Base-by-base conservation (phyloP, 2,888 invertebrate genomes). In the Empis livida region DNA sequence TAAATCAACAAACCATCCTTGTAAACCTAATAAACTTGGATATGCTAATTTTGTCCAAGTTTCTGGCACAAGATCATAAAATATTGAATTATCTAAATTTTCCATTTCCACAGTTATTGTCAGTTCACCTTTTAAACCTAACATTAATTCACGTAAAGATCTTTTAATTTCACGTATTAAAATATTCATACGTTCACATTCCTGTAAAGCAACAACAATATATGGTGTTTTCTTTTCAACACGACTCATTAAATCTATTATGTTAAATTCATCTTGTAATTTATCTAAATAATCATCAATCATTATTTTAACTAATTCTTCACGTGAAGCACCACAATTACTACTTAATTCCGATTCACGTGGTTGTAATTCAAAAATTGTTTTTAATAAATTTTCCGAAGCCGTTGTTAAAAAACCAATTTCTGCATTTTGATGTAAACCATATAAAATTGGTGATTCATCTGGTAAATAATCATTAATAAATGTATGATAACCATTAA, bases 31-130 rank as follows among this genome's bases (percentile, higher is more conserved):
- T 60, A 88, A 74, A 47, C 92, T 93, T 4, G 95, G 92, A 68
- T 95, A 96, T 1, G 96, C 94, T 47, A 83, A 76, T 52, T 77
- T 80, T 0, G 82, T 77, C 95, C 96, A 96, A 16, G 78, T 73
- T 0, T 76, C 77, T 0, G 95, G 93, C 15, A 95, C 85, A 49
- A 79, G 72, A 64, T 95, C 94, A 76, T 94, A 79, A 69, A 85
- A 93, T 20, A 96, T 71, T 9, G 86, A 76, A 61, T 84, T 83
- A 68, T 91, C 84, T 51, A 95, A 67, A 10, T 77, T 78, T 65
- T 96, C 95, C 95, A 96, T 96, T 56, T 89, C 91, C n/a, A 82
- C 76, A 46, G 92, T 93, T 53, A 96, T 92, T 3, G 95, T 94
- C 55, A 96, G 68, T 67, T 95, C 95, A 40, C 96, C 93, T 74